Evolutionary conservation across 2,113 vertebrate species (phyloP), one percentile per base, ranked within the genome.

Genomic region (Misgurnus anguillicaudatus): DNA sequence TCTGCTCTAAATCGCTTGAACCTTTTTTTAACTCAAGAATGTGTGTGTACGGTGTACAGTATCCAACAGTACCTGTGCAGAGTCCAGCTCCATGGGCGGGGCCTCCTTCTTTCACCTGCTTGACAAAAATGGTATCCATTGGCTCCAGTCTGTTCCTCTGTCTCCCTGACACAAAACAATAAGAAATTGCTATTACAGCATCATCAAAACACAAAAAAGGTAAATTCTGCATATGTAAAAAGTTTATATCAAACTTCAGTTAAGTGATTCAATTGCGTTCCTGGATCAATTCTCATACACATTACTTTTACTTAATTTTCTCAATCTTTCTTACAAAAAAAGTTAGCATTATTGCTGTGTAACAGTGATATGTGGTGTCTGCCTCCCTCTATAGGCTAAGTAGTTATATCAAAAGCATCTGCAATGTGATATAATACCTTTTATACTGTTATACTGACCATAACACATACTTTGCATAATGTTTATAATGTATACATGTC

Each of bases 81-180:
- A 99, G 90, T 83, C 98, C 97, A 89, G 98, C 97, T 93, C 95
- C 94, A 86, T 95, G 94, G 74, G 98, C 98, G 82, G 98, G 96
- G 75, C 97, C 96, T 74, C 94, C 96, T 86, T 99, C 96, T 88
- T 97, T 99, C 85, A 99, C 97, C 89, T 99, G 97, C 81, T 99
- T 99, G 84, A 99, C 97, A 1, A 99, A 99, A 90, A 99, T 99
- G 83, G 98, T 99, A 82, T 99, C 98, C 97, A 99, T 98, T 24
- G 98, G 97, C 86, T 99, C 98, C 90, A 98, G 88, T 77, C 94
- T 93, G 87, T 94, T 97, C 81, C 95, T 91, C 88, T 93, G 95
- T 87, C 95, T 96, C 89, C 96, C 98, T 99, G 83, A 48, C 6
- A 48, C 3, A 19, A 8, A 73, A 17, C 17, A 51, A n/a, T 47